Evolutionary conservation across 2,797 vertebrate species (phyloP).

Genomic region (Lagocephalus sceleratus): DNA sequence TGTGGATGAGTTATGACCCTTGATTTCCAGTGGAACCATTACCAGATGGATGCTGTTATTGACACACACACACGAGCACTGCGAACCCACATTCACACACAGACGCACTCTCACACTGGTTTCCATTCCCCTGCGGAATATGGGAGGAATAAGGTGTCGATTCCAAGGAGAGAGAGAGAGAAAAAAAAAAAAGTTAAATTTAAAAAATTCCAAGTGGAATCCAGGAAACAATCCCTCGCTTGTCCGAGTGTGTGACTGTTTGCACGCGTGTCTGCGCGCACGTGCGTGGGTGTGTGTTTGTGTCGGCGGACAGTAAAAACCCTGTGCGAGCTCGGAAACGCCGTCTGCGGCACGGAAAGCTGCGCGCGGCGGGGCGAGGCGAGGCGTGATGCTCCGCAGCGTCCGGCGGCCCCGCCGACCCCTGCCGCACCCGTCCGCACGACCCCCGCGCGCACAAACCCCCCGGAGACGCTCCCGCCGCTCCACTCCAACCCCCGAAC

Average conservation of each 20-base stretch:
- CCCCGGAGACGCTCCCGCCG: neutral
- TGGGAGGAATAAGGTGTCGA: conserved; percentile 65
- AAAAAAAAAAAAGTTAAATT: conserved; percentile 64
- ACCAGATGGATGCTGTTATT: conserved; percentile 49
- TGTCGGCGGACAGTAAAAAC: conserved; percentile 50
- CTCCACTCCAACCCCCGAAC: conserved; percentile 6
- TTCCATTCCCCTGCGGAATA: conserved; percentile 51
- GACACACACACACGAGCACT: conserved; percentile 33
- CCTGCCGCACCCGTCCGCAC: no score
- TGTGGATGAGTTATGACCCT: conserved; percentile 52
- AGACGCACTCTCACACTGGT: conserved; percentile 12
- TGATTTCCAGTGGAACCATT: conserved; percentile 48
- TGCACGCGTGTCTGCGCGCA: conserved; percentile 21
- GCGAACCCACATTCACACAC: neutral
- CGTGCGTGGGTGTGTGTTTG: conserved; percentile 16
- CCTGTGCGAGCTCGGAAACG: conserved; percentile 59
- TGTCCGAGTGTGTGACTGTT: conserved; percentile 43
- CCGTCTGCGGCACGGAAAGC: conserved; percentile 56
- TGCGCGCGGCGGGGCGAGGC: conserved; percentile 54
- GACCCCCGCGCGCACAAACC: no score
- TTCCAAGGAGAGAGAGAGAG: conserved; percentile 54
- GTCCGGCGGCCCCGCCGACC: no score
- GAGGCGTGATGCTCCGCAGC: conserved; percentile 29
- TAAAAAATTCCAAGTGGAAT: conserved; percentile 69
- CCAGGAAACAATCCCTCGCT: conserved; percentile 63